Evolutionary conservation across 2,888 invertebrate genomes (phyloP), one percentile per base, ranked within the genome.

Genomic region (Parnassius glacialis): DNA sequence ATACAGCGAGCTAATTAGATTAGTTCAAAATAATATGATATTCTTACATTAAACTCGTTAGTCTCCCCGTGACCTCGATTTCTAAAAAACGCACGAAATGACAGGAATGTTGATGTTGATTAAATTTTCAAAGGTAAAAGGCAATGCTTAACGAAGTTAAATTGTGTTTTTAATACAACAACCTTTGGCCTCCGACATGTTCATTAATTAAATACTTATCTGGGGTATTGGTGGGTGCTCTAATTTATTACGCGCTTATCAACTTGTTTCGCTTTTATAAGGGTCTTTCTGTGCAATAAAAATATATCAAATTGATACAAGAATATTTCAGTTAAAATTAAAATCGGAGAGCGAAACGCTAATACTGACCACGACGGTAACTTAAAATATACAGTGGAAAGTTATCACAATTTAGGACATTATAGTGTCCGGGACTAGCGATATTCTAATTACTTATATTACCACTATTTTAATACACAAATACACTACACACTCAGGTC

Each of bases 121-220:
- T 52, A 9, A 13, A 48, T 9, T 13, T 48, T 9, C 13, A 52
- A 52, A n/a, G 12, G 34, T n/a, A 25, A 52, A 25, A 52, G 34
- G 34, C 25, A 25, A 16, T 16, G 50, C 34, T 52, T 10, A 5
- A 25, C 34, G 25, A 52, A 52, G 11, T 45, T 45, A 48, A 13
- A 10, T 50, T 12, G 11, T n/a, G 52, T 10, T 43, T n/a, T 43
- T 16, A 51, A 25, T 10, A 41, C 9, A 42, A 59, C 9, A 42
- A 59, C 9, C 47, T 16, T 59, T 48, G 45, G 42, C 53, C 34
- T 20, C 59, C 42, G 53, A 47, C 53, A 43, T 42, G 25, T 59
- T 50, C 53, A 59, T 59, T 59, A 59, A 54, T 53, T 47, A 41
- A 41, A 59, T 48, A 47, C 43, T 59, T 47, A 59, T 47, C 59